Percentiles rank a stretch among this genome's conserved stretches.
Conservation (phyloP, 2,113 vertebrate genomes). For the Picathartes gymnocephalus region DNA sequence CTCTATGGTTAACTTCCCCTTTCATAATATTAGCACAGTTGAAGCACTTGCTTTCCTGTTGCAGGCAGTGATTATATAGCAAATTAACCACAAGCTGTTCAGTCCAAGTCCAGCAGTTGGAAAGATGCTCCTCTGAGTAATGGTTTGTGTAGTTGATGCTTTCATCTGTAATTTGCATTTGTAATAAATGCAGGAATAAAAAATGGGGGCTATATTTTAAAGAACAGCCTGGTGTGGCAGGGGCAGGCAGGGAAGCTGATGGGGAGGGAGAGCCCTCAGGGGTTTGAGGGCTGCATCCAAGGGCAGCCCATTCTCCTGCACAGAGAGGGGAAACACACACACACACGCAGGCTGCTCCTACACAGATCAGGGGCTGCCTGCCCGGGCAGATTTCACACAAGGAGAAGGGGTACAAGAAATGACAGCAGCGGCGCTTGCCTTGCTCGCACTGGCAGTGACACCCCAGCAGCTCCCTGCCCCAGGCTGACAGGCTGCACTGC, state of each 20-base stretch:
- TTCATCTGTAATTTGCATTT: constrained; percentile 79
- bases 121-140: constrained; percentile 80
- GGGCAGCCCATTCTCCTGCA: constrained; percentile 8
- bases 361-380: background rate
- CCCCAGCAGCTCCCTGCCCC: background rate
- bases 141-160: constrained; percentile 77
- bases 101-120: constrained; percentile 74
- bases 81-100: constrained; percentile 86
- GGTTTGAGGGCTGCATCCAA: constrained; percentile 43
- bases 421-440: background rate
- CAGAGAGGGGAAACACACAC: background rate
- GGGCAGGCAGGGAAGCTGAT: background rate
- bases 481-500: background rate
- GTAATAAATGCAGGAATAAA: constrained; percentile 79
- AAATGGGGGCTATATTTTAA: constrained; percentile 56
- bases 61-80: constrained; percentile 82
- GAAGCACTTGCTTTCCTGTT: constrained; percentile 72
- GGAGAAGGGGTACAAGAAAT: background rate
- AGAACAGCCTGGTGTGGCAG: constrained; percentile 32
- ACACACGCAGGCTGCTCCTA: background rate
- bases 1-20: constrained; percentile 77
- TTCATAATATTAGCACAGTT: constrained; percentile 82
- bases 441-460: background rate
- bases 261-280: background rate
- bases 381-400: background rate